Evolutionary conservation across 1,140 invertebrate genomes (phyloP), one percentile per base, ranked within the genome.

Genomic region (Drosophila punjabiensis): DNA sequence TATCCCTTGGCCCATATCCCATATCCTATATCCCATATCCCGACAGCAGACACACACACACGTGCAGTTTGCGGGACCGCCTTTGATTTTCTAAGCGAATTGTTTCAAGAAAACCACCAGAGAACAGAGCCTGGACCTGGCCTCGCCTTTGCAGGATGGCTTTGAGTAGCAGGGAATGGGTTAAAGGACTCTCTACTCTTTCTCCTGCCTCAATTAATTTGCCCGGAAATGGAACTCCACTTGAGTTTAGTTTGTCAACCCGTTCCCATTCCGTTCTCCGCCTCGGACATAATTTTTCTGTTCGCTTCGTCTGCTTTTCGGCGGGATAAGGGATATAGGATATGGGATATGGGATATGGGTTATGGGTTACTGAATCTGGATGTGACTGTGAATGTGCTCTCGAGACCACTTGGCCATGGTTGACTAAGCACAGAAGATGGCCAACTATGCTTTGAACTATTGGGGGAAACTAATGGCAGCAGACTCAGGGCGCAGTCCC

Each of bases 61-160:
- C 45, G 75, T 61, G 80, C 43, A 65, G 30, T 64, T 39, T 56
- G 60, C 70, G 67, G 76, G 66, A n/a, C 68, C 82, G 80, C 88
- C 90, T 92, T 92, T 92, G 91, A 92, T 92, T 92, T 92, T 92
- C 91, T 92, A 92, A 89, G 74, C 91, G 91, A 92, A 92, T 92
- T 92, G 91, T 92, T 92, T 91, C 91, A 92, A 91, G 91, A 91
- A 78, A 77, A 81, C 84, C 91, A 81, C 84, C 92, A 82, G 84
- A 92, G 79, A 16, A 37, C 18, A n/a, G 53, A 16, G 20, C 43
- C 81, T 69, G 60, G 55, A 71, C 50, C 65, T 50, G 37, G 45
- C 47, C 39, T 67, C 18, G 18, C 20, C 9, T 3, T 13, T 8
- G 18, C 43, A 62, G 74, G 41, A 56, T 50, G 18, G 39, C n/a